Conservation (phyloP, 2,113 vertebrate genomes). For the Channa argus region DNA sequence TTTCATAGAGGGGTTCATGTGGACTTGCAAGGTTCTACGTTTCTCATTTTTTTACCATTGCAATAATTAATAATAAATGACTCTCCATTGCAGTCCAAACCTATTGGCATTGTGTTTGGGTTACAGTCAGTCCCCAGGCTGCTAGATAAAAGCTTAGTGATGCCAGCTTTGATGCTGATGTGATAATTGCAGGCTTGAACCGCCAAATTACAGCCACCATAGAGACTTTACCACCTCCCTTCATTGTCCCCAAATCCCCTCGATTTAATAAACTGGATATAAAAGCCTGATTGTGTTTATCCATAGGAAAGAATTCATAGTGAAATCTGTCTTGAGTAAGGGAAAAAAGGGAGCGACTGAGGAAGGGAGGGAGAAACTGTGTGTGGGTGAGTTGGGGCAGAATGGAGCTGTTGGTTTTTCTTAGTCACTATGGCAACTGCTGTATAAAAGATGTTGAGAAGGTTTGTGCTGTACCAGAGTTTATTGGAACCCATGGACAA, state of each 20-base stretch:
- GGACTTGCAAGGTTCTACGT: background rate
- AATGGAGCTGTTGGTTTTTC: conserved; percentile 56
- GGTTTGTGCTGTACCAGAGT: conserved; percentile 34
- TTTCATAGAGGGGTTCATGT: no score
- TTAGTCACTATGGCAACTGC: conserved; percentile 74
- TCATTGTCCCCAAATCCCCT: conserved; percentile 12
- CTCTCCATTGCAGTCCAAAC: conserved; percentile 37
- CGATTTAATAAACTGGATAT: background rate
- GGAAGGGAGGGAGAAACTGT: background rate
- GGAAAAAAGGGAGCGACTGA: background rate
- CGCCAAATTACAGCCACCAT: conserved; percentile 39
- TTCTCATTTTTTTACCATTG: conserved; percentile 6
- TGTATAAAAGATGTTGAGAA: conserved; percentile 47
- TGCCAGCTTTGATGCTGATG: conserved; percentile 55
- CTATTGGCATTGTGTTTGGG: conserved; percentile 33
- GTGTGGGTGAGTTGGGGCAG: conserved; percentile 39
- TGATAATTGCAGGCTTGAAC: conserved; percentile 60
- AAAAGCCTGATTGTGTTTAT: background rate
- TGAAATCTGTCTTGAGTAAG: conserved; percentile 5
- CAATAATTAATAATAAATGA: conserved; percentile 21
- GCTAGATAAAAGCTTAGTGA: conserved; percentile 43
- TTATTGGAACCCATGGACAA: conserved; percentile 44
- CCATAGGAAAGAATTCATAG: background rate
- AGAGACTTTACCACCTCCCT: conserved; percentile 20
- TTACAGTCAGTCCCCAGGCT: conserved; percentile 30